Conservation (phyloP, 1,140 invertebrate species). For the Lanistes nyassanus region DNA sequence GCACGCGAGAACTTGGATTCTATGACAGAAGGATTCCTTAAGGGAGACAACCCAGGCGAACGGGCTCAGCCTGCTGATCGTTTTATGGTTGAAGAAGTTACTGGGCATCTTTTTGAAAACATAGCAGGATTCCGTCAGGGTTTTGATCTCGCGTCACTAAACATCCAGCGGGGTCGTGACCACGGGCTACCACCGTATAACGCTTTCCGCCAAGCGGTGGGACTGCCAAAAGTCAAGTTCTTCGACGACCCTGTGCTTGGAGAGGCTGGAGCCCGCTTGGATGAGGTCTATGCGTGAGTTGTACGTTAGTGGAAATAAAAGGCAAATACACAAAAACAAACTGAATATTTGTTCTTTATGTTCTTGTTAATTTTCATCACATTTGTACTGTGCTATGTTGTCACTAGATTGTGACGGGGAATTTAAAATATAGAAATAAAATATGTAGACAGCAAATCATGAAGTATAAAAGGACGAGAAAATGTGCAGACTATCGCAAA, state of each 20-base stretch:
- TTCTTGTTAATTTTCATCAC: no score
- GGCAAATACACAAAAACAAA: no score
- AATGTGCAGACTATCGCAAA: no score
- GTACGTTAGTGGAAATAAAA: no score
- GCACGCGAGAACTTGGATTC: conserved; percentile 21
- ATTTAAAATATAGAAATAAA: no score
- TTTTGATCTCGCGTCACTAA: conserved; percentile 30
- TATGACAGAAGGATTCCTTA: conserved; percentile 22
- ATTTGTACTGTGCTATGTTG: no score
- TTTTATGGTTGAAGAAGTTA: conserved; percentile 57
- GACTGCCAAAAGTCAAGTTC: conserved; percentile 51
- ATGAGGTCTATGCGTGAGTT: conserved; percentile 13
- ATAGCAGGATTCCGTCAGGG: conserved; percentile 8
- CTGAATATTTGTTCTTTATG: no score
- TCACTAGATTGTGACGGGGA: no score
- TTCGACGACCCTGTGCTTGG: conserved; percentile 4
- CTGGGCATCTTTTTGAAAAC: conserved; percentile 26
- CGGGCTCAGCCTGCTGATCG: background rate
- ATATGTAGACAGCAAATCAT: no score
- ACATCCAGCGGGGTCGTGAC: conserved; percentile 28
- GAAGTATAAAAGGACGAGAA: no score
- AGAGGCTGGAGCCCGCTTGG: background rate
- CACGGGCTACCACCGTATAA: conserved; percentile 68
- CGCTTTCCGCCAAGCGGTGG: conserved; percentile 24
- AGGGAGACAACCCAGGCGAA: conserved; percentile 1